Conservation (phyloP, 2,888 invertebrate genomes). For the Acleris sparsana region DNA sequence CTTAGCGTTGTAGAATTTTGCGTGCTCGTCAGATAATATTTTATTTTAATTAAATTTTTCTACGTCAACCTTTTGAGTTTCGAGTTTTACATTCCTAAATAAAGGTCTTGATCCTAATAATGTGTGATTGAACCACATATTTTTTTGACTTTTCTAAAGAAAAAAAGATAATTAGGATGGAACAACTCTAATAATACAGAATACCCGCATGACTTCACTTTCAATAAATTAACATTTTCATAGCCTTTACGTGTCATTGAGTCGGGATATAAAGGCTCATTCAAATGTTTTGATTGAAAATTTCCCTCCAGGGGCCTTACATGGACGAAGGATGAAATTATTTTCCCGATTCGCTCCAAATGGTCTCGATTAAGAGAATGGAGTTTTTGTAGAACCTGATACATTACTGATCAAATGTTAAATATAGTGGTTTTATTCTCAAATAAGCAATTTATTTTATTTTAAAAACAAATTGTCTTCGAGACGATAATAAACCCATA, state of each 20-base stretch:
- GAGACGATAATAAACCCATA: too few relatives aligned
- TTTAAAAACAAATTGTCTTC: too few relatives aligned
- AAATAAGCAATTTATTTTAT: too few relatives aligned
- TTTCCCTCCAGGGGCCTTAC: slow-evolving; percentile 23
- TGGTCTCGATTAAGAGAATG: slow-evolving; percentile 6
- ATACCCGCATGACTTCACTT: slow-evolving; percentile 34
- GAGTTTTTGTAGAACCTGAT: background rate
- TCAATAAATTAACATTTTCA: slow-evolving; percentile 41
- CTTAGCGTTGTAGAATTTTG: too few relatives aligned
- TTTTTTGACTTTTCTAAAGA: too few relatives aligned
- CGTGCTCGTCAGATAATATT: too few relatives aligned
- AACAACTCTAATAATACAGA: background rate
- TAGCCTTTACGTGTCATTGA: slow-evolving; percentile 44
- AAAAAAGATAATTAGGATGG: background rate
- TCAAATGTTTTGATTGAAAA: slow-evolving; percentile 43
- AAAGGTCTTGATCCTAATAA: too few relatives aligned
- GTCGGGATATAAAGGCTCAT: slow-evolving; percentile 41
- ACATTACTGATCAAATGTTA: background rate
- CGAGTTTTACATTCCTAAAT: too few relatives aligned
- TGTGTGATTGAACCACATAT: too few relatives aligned
- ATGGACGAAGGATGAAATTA: slow-evolving; percentile 17
- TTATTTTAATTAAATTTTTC: too few relatives aligned
- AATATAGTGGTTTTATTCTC: too few relatives aligned
- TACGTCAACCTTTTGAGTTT: too few relatives aligned
- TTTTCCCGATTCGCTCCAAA: slow-evolving; percentile 11